phyloP scores from a whole-genome alignment of 2,797 vertebrate species.

The Hozukius guyotensis region DNA sequence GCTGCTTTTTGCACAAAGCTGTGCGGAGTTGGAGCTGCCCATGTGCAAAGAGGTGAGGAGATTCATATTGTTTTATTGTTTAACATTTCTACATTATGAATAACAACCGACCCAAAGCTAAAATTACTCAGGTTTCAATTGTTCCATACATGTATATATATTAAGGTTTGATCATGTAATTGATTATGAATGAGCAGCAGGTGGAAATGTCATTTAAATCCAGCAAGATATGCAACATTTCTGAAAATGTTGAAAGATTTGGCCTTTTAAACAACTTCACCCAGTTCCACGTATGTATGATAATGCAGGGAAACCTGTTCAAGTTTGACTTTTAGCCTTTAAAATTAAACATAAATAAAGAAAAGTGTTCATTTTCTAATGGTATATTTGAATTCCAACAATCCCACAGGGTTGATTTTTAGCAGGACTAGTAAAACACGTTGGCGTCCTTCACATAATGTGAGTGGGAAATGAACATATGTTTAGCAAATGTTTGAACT shows the following conservation, averaged over 20 bases:
- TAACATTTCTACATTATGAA: neutral
- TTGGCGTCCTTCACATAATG: slow-evolving; percentile 3
- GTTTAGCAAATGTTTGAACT: slow-evolving; percentile 2
- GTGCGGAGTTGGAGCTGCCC: slow-evolving; percentile 82
- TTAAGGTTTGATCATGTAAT: neutral
- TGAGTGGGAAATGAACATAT: slow-evolving; percentile 54
- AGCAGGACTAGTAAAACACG: slow-evolving; percentile 27
- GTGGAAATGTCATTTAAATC: neutral
- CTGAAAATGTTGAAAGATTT: neutral
- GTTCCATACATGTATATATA: neutral
- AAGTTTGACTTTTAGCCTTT: neutral
- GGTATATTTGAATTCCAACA: neutral
- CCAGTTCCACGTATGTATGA: neutral
- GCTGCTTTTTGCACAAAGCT: slow-evolving; percentile 51
- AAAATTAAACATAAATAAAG: neutral
- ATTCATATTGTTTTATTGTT: neutral
- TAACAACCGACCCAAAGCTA: neutral
- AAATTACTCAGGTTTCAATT: neutral
- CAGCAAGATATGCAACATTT: neutral
- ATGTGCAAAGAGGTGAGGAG: slow-evolving; percentile 85
- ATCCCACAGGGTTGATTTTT: neutral
- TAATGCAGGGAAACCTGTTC: neutral
- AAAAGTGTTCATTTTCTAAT: neutral
- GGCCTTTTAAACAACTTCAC: neutral
- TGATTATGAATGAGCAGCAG: neutral